Evolutionary conservation across 2,888 invertebrate genomes (phyloP), one percentile per base, ranked within the genome.

Genomic region (Mayetiola destructor): DNA sequence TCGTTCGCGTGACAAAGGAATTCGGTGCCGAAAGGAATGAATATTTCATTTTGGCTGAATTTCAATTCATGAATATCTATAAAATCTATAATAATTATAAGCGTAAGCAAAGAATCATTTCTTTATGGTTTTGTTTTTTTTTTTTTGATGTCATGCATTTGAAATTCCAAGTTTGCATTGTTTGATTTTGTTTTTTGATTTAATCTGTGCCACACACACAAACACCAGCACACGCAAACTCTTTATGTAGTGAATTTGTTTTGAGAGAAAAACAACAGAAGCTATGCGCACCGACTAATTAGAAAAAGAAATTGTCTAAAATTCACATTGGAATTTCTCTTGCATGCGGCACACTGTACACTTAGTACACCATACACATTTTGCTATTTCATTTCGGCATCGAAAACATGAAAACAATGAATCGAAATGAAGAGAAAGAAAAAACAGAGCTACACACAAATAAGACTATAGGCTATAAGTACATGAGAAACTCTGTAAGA

Each of bases 311-410:
- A 27, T 48, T 27, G 27, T 16, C n/a, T n/a, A 48, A 48, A 23
- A 48, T 27, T 48, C 48, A 27, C 27, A 27, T 27, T 48, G 48
- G 48, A 48, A 48, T 48, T 48, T 48, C 48, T 48, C 48, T 48
- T 48, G n/a, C n/a, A n/a, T n/a, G n/a, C n/a, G n/a, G n/a, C n/a
- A n/a, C n/a, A n/a, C 48, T 48, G 48, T 27, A 48, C 48, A 48
- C 27, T 48, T 27, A 18, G 16, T 39, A 8, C 6, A 20, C 3
- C 20, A 39, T 39, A 16, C 20, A 8, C 20, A 20, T 39, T 48
- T 27, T 27, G 3, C 27, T 16, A 16, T 48, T 16, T 48, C 27
- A 48, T 48, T 48, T 48, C 48, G 21, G 16, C n/a, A 16, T 16
- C 27, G 48, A 27, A 16, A 48, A 48, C 23, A 27, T 48, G 48